A percentile compares a stretch with the other conserved stretches of the same genome.
phyloP scores from a whole-genome alignment of 2,888 invertebrate species.

The Cryptus armator region DNA sequence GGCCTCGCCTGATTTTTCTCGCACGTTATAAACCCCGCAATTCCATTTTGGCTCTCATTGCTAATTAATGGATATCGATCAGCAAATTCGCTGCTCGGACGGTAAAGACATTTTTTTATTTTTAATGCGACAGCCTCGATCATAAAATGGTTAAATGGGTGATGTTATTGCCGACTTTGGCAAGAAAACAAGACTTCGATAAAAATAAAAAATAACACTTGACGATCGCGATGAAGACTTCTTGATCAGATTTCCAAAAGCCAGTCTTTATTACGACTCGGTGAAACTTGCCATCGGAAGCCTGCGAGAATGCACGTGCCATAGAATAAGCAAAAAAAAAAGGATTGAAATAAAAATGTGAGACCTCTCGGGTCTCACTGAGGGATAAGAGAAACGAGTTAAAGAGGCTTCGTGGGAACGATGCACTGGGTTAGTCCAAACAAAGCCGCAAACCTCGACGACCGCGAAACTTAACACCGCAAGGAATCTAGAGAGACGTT shows the following conservation, averaged over 20 bases:
- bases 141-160: neutral
- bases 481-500: conserved; percentile 67
- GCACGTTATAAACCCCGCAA: conserved; percentile 48
- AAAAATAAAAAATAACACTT: neutral
- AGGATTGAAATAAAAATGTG: conserved; percentile 33
- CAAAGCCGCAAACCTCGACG: conserved; percentile 81
- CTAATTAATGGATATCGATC: conserved; percentile 39
- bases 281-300: conserved; percentile 33
- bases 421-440: conserved; percentile 76
- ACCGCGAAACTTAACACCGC: conserved; percentile 84
- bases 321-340: conserved; percentile 9
- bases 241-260: neutral
- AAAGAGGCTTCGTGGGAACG: conserved; percentile 78
- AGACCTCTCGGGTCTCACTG: conserved; percentile 3
- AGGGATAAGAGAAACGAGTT: conserved; percentile 40
- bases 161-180: neutral
- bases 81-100: neutral
- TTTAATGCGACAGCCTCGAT: neutral
- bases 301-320: conserved; percentile 32
- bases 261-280: conserved; percentile 15
- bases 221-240: conserved; percentile 6
- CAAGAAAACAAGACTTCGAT: neutral
- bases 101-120: neutral
- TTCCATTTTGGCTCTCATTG: conserved; percentile 34
- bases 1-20: conserved; percentile 57